These are phyloP conservation scores for Rhineura floridana DNA, from an alignment of 2,113 vertebrate genomes.

Conservation along the genomic window DNA sequence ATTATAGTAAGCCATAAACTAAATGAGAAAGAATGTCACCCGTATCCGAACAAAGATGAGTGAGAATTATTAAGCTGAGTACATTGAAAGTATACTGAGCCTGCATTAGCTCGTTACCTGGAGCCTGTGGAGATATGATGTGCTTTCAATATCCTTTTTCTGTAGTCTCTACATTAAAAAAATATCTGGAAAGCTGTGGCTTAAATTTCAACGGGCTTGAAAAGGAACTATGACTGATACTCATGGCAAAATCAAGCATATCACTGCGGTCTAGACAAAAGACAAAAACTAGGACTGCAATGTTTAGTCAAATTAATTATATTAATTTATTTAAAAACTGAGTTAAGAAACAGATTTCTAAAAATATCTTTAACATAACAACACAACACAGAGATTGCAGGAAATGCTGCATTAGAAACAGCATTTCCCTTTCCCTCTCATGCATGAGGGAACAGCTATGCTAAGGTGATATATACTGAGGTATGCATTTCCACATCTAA, in stretches of 20 bases:
- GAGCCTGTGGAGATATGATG: background rate
- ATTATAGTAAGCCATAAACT: background rate
- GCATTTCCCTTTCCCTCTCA: no score
- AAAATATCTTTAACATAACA: background rate
- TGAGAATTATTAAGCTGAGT: background rate
- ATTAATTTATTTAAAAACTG: background rate
- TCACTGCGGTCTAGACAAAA: background rate
- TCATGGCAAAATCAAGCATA: background rate
- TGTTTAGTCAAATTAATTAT: no score
- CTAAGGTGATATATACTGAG: background rate
- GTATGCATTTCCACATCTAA: no score
- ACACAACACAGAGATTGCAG: no score
- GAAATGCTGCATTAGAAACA: background rate
- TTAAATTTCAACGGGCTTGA: background rate
- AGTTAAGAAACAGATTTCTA: background rate
- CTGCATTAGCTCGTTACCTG: background rate
- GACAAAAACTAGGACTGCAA: background rate
- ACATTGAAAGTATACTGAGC: background rate
- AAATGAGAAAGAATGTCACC: background rate
- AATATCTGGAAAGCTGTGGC: background rate
- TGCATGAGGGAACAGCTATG: no score
- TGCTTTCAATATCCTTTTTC: background rate
- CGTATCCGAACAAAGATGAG: conserved; percentile 1
- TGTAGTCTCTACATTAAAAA: background rate
- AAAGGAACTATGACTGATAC: background rate